Evolutionary conservation across 2,113 vertebrate species (phyloP).

Genomic region (Alethe diademata): DNA sequence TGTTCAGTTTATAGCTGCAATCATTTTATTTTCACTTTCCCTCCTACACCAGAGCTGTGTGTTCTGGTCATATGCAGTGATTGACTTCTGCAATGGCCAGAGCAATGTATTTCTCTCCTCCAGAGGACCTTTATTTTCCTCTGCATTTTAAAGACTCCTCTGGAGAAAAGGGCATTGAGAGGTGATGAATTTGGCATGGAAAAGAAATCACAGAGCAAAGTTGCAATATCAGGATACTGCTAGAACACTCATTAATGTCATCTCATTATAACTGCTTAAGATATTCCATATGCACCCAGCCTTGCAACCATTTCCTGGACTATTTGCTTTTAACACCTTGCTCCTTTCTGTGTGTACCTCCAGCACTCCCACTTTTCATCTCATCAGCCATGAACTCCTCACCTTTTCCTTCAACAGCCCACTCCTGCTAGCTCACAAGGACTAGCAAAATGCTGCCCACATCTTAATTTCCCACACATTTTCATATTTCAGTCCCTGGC

Average conservation of each 20-base stretch:
- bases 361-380: constrained; percentile 7
- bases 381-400: constrained; percentile 34
- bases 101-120: neutral
- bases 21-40: neutral
- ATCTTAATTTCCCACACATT: neutral
- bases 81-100: neutral
- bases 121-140: neutral
- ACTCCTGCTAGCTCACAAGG: neutral
- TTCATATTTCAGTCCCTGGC: neutral
- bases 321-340: constrained; percentile 28
- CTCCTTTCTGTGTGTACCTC: neutral
- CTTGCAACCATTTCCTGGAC: neutral
- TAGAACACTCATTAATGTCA: constrained; percentile 30
- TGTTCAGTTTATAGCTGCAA: neutral
- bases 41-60: neutral
- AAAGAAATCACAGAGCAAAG: neutral
- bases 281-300: neutral
- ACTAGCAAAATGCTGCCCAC: neutral
- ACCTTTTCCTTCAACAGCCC: neutral
- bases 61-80: neutral
- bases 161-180: constrained; percentile 3
- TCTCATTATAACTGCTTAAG: constrained; percentile 1
- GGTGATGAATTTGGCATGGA: neutral
- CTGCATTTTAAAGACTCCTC: neutral
- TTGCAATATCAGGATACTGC: neutral